A percentile compares a stretch with the other conserved stretches of the same genome.
Evolutionary conservation across 2,888 invertebrate species (phyloP).

Genomic region (Drepanosiphum platanoidis): DNA sequence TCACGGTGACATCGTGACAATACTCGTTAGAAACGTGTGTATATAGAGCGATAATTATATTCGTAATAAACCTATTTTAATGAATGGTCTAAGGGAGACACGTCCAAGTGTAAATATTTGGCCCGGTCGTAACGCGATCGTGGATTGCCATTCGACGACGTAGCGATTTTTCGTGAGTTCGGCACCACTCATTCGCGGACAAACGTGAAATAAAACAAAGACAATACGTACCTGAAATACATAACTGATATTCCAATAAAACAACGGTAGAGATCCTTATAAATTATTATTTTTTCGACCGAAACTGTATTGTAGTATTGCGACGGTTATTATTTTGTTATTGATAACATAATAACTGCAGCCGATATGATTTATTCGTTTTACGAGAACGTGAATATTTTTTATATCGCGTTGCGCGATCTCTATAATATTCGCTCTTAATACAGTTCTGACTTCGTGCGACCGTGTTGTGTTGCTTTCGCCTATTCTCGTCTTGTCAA

Average conservation of each 20-base stretch:
- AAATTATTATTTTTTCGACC: conserved; percentile 5
- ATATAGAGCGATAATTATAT: too few relatives aligned
- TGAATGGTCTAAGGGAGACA: too few relatives aligned
- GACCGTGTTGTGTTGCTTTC: conserved; percentile 35
- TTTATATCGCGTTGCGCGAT: conserved; percentile 28
- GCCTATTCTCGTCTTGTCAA: conserved; percentile 46
- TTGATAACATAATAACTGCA: not conserved
- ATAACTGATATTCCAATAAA: not conserved
- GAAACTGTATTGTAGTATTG: not conserved
- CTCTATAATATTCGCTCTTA: conserved; percentile 19
- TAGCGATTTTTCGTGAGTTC: not conserved
- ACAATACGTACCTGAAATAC: not conserved
- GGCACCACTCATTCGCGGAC: not conserved
- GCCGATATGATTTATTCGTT: not conserved
- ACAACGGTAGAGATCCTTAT: not conserved
- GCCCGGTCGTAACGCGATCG: too few relatives aligned
- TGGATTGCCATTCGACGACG: not conserved
- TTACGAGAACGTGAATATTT: conserved; percentile 17
- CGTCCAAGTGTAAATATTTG: too few relatives aligned
- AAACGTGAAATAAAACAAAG: conserved; percentile 17
- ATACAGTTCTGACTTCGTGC: conserved; percentile 14
- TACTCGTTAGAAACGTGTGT: too few relatives aligned
- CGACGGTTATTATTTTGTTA: not conserved
- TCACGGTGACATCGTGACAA: too few relatives aligned
- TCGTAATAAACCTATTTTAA: too few relatives aligned